phyloP scores from a whole-genome alignment of 2,797 vertebrate genomes.

The Sebastolobus altivelis region DNA sequence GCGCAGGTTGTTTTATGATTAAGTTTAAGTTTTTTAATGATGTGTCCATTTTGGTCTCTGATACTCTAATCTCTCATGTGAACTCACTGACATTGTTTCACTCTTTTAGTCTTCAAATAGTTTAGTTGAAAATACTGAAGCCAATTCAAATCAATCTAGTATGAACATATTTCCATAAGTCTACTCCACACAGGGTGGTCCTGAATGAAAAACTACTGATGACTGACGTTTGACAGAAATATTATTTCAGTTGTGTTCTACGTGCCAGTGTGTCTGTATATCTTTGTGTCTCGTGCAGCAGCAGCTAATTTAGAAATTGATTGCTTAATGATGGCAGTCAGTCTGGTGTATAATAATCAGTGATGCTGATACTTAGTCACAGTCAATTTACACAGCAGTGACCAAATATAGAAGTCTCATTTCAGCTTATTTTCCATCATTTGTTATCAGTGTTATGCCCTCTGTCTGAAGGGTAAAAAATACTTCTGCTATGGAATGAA shows the following conservation, averaged over 20 bases:
- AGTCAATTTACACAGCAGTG: conserved; percentile 52
- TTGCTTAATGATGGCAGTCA: conserved; percentile 59
- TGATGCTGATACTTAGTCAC: conserved; percentile 57
- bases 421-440: conserved; percentile 58
- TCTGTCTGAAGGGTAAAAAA: conserved; percentile 42
- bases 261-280: conserved; percentile 34
- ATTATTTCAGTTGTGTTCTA: conserved; percentile 56
- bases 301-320: conserved; percentile 51
- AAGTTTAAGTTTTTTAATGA: not conserved
- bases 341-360: conserved; percentile 55
- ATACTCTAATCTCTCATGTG: not conserved
- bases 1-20: not conserved
- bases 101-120: not conserved
- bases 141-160: not conserved
- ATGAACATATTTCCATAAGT: conserved; percentile 2
- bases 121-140: not conserved
- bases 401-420: conserved; percentile 55
- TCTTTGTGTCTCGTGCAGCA: conserved; percentile 20
- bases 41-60: not conserved
- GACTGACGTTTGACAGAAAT: conserved; percentile 34
- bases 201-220: conserved; percentile 2
- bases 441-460: conserved; percentile 35
- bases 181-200: conserved; percentile 29
- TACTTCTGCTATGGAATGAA: conserved; percentile 25
- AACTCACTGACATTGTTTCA: not conserved